Evolutionary conservation across 2,888 invertebrate genomes (phyloP).

Genomic region (Formica aserva): DNA sequence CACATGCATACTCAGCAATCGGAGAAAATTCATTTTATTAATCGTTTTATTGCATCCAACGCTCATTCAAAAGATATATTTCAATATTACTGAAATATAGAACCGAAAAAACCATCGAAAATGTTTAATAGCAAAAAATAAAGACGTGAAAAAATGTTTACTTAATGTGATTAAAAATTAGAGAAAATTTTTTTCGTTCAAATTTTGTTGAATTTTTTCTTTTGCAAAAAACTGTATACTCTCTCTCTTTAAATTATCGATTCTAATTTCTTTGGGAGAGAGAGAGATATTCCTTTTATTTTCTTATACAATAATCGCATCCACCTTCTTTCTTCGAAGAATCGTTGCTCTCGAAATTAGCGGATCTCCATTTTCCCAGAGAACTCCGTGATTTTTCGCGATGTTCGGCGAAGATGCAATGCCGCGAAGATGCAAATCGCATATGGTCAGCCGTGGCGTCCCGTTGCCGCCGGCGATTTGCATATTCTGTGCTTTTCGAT

Average conservation of each 20-base stretch:
- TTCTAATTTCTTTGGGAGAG: background rate
- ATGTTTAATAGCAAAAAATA: background rate
- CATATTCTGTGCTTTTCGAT: slow-evolving; percentile 70
- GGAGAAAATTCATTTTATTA: slow-evolving; percentile 24
- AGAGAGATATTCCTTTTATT: background rate
- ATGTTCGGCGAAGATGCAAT: background rate
- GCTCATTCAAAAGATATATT: background rate
- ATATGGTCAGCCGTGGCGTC: slow-evolving; percentile 32
- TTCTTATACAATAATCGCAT: background rate
- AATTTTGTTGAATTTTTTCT: background rate
- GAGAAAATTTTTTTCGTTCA: background rate
- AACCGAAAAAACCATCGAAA: background rate
- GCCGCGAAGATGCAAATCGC: slow-evolving; percentile 54
- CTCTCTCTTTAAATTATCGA: background rate
- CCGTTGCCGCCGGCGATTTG: slow-evolving; percentile 66
- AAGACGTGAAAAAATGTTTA: background rate
- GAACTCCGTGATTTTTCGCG: slow-evolving; percentile 15
- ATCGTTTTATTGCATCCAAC: background rate
- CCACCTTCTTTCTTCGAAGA: background rate
- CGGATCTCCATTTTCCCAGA: background rate
- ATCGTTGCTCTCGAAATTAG: background rate
- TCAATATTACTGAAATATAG: background rate
- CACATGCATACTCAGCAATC: background rate
- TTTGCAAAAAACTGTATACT: background rate
- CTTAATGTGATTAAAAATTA: background rate